Evolutionary conservation across 2,888 invertebrate species (phyloP).

Genomic region (Hirtodrosophila alboralis): DNA sequence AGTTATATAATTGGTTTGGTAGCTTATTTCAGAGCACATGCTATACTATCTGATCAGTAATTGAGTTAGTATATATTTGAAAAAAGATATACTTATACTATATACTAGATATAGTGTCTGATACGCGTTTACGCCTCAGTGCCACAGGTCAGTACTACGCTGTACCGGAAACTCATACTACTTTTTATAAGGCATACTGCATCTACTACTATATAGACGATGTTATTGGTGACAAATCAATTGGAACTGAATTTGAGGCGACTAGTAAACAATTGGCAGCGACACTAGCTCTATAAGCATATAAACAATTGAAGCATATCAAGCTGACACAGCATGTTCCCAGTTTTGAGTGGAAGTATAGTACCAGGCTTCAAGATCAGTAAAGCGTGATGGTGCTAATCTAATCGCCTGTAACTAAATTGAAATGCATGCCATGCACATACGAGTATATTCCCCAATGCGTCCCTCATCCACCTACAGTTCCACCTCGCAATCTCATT

Average conservation of each 20-base stretch:
- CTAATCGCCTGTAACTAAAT: conserved; percentile 45
- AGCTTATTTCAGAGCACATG: no score
- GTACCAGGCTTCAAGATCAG: conserved; percentile 16
- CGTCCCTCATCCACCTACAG: no score
- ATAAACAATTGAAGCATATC: conserved; percentile 61
- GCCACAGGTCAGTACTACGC: no score
- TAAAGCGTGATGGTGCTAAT: conserved; percentile 44
- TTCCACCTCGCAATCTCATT: not conserved
- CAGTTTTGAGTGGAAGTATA: conserved; percentile 7
- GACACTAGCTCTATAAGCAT: conserved; percentile 32
- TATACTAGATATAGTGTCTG: no score
- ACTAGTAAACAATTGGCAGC: conserved; percentile 3
- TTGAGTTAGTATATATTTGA: no score
- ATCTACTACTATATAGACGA: conserved; percentile 15
- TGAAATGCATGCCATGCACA: conserved; percentile 29
- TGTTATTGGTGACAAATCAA: conserved; percentile 58
- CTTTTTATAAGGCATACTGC: conserved; percentile 13
- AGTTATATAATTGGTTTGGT: no score
- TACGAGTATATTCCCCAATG: no score
- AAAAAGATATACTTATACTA: no score
- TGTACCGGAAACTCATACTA: no score
- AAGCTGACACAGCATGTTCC: conserved; percentile 26
- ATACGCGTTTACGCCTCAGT: no score
- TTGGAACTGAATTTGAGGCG: conserved; percentile 44
- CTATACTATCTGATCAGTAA: no score